These are phyloP conservation scores for Muscina levida DNA, from an alignment of 2,888 invertebrate species.

Conservation along the genomic window DNA sequence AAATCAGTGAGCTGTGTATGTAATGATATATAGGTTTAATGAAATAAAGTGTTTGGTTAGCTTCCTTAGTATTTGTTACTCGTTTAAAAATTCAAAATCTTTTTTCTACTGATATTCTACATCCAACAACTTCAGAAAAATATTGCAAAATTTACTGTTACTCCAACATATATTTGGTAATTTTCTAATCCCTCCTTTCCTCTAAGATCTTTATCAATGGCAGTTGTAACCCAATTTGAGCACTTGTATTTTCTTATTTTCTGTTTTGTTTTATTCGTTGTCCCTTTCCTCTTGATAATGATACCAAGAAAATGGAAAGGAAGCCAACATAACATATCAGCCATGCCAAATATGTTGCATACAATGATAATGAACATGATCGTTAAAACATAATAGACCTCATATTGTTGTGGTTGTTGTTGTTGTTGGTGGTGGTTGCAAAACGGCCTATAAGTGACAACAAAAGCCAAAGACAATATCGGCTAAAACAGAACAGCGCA, in stretches of 20 bases:
- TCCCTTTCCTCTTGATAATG: neutral
- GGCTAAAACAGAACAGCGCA: too few species aligned
- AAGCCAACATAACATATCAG: too few species aligned
- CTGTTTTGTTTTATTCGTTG: neutral
- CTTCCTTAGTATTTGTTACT: too few species aligned
- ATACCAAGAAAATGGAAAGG: neutral
- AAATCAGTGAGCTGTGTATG: too few species aligned
- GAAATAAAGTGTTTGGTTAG: too few species aligned
- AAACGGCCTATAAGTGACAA: neutral
- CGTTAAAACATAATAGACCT: constrained; percentile 35
- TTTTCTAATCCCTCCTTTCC: neutral
- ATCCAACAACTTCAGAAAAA: too few species aligned
- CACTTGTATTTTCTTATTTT: neutral
- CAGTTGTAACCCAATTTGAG: neutral
- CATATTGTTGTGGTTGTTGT: too few species aligned
- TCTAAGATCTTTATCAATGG: neutral
- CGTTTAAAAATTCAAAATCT: too few species aligned
- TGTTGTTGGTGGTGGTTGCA: neutral
- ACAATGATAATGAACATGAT: constrained; percentile 62
- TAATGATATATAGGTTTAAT: too few species aligned
- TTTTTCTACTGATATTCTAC: too few species aligned
- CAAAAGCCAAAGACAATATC: constrained; percentile 6
- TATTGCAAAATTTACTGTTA: too few species aligned
- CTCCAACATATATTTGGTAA: neutral
- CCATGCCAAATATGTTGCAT: constrained; percentile 32